These are phyloP conservation scores for Cephus spinipes DNA, from an alignment of 2,888 invertebrate genomes.

Conservation along the genomic window DNA sequence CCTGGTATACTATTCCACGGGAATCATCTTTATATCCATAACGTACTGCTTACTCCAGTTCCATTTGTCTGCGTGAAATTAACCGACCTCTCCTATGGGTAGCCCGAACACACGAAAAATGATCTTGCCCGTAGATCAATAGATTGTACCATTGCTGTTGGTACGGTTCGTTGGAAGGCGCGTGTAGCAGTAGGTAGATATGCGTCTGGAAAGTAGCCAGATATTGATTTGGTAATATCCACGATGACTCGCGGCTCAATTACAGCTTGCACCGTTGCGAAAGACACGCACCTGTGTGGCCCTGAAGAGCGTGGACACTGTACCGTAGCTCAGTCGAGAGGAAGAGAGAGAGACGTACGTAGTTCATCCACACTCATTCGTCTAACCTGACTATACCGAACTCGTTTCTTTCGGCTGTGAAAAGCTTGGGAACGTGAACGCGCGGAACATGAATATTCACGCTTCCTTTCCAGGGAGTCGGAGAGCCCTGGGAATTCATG, in stretches of 20 bases:
- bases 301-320: background rate
- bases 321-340: background rate
- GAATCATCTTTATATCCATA: background rate
- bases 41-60: background rate
- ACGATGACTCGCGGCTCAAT: slow-evolving; percentile 10
- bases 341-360: background rate
- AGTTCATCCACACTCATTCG: background rate
- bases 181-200: background rate
- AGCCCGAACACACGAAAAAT: background rate
- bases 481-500: background rate
- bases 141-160: background rate
- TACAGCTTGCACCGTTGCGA: slow-evolving; percentile 8
- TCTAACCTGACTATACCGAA: background rate
- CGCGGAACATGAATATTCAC: background rate
- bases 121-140: background rate
- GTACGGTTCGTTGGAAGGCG: background rate
- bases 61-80: background rate
- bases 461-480: background rate
- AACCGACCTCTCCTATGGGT: background rate
- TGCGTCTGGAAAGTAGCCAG: background rate
- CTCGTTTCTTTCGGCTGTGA: background rate
- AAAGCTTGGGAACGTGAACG: background rate
- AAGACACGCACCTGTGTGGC: slow-evolving; percentile 10
- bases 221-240: slow-evolving; percentile 13
- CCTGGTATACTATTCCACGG: background rate